phyloP scores from a whole-genome alignment of 2,888 invertebrate species.

The Leucania comma region DNA sequence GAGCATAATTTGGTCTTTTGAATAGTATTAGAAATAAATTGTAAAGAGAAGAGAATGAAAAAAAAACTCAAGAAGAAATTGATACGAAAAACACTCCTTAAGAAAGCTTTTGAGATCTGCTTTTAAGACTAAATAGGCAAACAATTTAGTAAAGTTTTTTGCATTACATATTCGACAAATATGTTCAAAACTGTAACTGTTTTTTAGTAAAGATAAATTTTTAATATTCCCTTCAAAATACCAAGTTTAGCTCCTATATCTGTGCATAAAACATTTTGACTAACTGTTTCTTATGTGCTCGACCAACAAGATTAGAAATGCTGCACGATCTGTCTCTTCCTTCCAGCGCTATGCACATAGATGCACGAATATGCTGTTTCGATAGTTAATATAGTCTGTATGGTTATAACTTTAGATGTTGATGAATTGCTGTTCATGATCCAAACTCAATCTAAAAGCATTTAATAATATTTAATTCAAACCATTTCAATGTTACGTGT shows the following conservation, averaged over 20 bases:
- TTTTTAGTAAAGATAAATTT: not conserved
- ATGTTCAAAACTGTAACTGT: not conserved
- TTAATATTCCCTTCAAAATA: constrained; percentile 32
- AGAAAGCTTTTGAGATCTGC: not conserved
- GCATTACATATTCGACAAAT: not conserved
- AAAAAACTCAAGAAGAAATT: not conserved
- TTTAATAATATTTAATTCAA: not conserved
- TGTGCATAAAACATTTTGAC: constrained; percentile 75
- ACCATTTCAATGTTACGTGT: not conserved
- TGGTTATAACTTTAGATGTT: not conserved
- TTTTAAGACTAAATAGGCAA: not conserved
- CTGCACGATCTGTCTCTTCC: constrained; percentile 81
- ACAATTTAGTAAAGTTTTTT: accelerated
- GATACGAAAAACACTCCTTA: not conserved
- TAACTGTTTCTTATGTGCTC: constrained; percentile 83
- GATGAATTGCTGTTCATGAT: constrained; percentile 37
- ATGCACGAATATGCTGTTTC: constrained; percentile 74
- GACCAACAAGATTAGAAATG: constrained; percentile 86
- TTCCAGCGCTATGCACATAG: constrained; percentile 75
- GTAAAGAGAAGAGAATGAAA: not conserved
- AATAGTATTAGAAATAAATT: constrained; percentile 3
- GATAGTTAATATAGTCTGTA: constrained; percentile 70
- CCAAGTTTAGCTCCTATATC: constrained; percentile 73
- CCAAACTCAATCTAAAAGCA: not conserved
- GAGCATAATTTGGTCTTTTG: constrained; percentile 72